Evolutionary conservation across 2,797 vertebrate genomes (phyloP).

Genomic region (Erethizon dorsatum): DNA sequence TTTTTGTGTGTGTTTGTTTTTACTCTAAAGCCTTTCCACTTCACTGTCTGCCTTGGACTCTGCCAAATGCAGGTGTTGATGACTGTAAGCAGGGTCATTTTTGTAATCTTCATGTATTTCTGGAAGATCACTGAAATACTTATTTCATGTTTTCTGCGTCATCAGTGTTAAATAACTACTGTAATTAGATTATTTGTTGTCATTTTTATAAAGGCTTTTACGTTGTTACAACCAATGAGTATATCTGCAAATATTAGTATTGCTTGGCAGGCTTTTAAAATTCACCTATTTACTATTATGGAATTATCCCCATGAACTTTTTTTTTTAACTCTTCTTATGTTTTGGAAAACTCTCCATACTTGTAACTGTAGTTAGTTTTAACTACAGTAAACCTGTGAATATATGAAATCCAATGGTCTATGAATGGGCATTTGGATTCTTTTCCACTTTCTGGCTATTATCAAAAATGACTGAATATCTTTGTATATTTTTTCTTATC

Average conservation of each 20-base stretch:
- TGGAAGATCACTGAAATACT: not conserved
- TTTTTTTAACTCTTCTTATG: not conserved
- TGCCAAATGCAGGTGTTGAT: not conserved
- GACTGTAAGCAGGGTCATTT: not conserved
- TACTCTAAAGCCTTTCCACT: not conserved
- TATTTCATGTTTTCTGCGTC: not conserved
- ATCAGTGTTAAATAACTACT: conserved; percentile 1
- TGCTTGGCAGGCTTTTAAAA: not conserved
- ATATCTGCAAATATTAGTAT: not conserved
- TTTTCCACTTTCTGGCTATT: not conserved
- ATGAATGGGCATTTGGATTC: not conserved
- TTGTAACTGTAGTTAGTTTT: conserved; percentile 24
- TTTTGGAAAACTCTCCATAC: not conserved
- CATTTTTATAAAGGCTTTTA: conserved; percentile 30
- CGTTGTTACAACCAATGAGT: not conserved
- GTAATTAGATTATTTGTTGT: not conserved
- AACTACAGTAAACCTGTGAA: not conserved
- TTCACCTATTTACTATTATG: not conserved
- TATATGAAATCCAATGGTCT: not conserved
- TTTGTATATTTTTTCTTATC: not conserved
- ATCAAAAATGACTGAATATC: not conserved
- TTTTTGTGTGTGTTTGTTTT: not conserved
- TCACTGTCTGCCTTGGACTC: not conserved
- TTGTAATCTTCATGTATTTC: not conserved
- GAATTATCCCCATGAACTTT: not conserved